A percentile compares a stretch with the other conserved stretches of the same genome.
These are phyloP conservation scores for Spatula clypeata DNA, from an alignment of 2,797 vertebrate genomes.

Conservation along the genomic window DNA sequence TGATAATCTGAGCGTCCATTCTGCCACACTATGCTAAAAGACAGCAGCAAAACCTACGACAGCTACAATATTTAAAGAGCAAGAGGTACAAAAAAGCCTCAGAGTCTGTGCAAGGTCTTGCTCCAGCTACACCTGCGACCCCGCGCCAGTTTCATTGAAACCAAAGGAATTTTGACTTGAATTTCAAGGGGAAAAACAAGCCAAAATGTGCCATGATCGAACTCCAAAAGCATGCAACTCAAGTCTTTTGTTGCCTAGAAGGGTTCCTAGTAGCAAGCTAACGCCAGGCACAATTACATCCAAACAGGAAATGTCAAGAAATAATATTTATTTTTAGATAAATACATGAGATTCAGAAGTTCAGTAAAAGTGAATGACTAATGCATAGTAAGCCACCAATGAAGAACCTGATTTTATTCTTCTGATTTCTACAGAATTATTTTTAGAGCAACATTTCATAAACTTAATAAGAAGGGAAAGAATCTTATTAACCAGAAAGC, in stretches of 20 bases:
- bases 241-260: background rate
- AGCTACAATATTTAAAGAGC: background rate
- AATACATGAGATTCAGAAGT: slow-evolving; percentile 20
- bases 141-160: background rate
- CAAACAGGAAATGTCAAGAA: slow-evolving; percentile 32
- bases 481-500: slow-evolving; percentile 73
- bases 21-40: background rate
- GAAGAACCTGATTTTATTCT: slow-evolving; percentile 38
- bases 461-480: slow-evolving; percentile 68
- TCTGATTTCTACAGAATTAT: slow-evolving; percentile 41
- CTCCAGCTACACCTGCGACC: background rate
- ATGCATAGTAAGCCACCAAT: background rate
- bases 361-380: slow-evolving; percentile 42
- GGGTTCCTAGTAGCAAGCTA: background rate
- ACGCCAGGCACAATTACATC: background rate
- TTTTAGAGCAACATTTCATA: slow-evolving; percentile 67
- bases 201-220: background rate
- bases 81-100: background rate
- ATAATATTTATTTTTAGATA: slow-evolving; percentile 56
- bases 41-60: background rate
- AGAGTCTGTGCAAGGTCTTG: background rate
- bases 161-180: background rate
- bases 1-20: background rate
- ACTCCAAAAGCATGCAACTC: background rate
- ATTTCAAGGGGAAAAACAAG: background rate